A percentile compares a stretch with the other conserved stretches of the same genome.
These are phyloP conservation scores for Falco rusticolus DNA, from an alignment of 2,797 vertebrate species.

Conservation along the genomic window DNA sequence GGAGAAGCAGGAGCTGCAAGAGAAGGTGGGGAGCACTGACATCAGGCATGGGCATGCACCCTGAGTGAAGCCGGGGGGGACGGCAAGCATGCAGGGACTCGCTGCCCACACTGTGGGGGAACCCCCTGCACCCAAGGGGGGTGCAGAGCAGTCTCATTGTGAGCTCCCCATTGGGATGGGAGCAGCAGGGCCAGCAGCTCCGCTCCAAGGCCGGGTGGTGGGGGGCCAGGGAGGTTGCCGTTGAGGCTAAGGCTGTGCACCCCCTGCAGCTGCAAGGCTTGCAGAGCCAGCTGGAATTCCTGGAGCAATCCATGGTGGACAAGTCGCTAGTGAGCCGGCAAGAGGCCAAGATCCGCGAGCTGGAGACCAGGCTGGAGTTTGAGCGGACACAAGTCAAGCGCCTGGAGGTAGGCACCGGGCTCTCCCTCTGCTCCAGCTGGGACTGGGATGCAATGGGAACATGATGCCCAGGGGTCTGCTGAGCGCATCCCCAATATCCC, in stretches of 20 bases:
- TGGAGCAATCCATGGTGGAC: conserved; percentile 98
- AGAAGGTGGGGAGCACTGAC: conserved; percentile 83
- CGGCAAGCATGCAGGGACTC: rapidly evolving
- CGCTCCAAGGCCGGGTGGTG: rapidly evolving
- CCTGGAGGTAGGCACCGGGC: conserved; percentile 85
- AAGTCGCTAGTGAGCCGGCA: conserved; percentile 94
- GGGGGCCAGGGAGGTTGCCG: background rate
- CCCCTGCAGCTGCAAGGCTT: conserved; percentile 86
- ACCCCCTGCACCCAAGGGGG: rapidly evolving
- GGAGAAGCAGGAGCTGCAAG: conserved; percentile 95
- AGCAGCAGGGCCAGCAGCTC: background rate
- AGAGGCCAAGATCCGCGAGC: conserved; percentile 94
- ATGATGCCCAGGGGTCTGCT: rapidly evolving
- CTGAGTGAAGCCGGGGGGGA: rapidly evolving
- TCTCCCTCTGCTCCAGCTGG: background rate
- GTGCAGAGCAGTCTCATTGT: background rate
- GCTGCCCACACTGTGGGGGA: rapidly evolving
- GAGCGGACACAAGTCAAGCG: conserved; percentile 97
- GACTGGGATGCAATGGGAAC: background rate
- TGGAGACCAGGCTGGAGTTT: conserved; percentile 95
- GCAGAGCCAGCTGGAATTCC: conserved; percentile 95
- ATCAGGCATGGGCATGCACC: rapidly evolving
- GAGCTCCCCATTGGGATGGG: background rate
- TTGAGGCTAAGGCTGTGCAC: background rate
- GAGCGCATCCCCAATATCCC: background rate